phyloP scores from a whole-genome alignment of 2,113 vertebrate genomes.

The Sisor rabdophorus region DNA sequence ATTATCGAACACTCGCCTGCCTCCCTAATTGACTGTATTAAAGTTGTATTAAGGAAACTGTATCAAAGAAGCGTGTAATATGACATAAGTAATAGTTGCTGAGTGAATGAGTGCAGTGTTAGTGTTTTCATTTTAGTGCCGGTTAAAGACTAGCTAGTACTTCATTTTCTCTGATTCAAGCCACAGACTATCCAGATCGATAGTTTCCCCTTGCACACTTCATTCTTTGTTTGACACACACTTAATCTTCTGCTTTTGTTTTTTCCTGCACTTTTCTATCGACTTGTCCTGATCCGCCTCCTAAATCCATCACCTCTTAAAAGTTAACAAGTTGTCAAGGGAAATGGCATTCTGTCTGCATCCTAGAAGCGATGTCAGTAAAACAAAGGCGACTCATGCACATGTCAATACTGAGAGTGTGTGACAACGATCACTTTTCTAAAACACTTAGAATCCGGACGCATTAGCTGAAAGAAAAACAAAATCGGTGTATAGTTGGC shows the following conservation, averaged over 20 bases:
- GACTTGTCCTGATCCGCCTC: constrained; percentile 11
- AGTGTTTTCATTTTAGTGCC: background rate
- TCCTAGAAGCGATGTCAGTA: constrained; percentile 16
- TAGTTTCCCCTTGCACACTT: constrained; percentile 18
- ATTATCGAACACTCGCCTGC: too few species aligned
- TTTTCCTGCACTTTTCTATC: constrained; percentile 19
- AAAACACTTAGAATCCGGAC: background rate
- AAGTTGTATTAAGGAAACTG: too few species aligned
- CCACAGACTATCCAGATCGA: constrained; percentile 8
- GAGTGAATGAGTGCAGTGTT: background rate
- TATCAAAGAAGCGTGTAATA: too few species aligned
- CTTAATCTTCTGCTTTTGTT: constrained; percentile 30
- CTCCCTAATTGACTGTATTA: too few species aligned
- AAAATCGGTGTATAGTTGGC: background rate
- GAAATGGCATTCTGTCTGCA: constrained; percentile 27
- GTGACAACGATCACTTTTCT: background rate
- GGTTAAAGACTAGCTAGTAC: constrained; percentile 9
- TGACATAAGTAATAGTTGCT: background rate
- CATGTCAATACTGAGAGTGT: constrained; percentile 5
- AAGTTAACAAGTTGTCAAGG: constrained; percentile 32
- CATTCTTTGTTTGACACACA: constrained; percentile 20
- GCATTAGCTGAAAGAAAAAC: background rate
- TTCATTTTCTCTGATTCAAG: constrained; percentile 11
- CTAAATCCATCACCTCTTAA: constrained; percentile 23
- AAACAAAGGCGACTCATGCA: constrained; percentile 3